Conservation (phyloP, 2,797 vertebrate genomes). For the Philypnodon macrostomus region DNA sequence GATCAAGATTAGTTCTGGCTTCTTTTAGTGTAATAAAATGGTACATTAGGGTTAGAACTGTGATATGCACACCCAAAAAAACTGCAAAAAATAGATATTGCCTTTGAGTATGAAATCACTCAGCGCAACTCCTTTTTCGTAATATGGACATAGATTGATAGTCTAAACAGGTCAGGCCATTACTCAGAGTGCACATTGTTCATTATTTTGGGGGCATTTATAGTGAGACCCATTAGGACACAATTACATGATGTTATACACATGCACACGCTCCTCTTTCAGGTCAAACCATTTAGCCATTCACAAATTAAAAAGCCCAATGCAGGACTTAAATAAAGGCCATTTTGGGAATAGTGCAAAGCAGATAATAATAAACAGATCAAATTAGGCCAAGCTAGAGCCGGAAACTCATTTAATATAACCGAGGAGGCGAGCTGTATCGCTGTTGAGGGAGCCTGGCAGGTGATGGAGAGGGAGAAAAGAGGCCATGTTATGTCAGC, state of each 20-base stretch:
- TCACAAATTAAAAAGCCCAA: slow-evolving; percentile 63
- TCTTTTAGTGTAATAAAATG: too few relatives aligned
- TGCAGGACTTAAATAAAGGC: slow-evolving; percentile 49
- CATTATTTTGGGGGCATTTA: slow-evolving; percentile 36
- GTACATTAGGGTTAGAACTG: too few relatives aligned
- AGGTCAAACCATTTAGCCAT: slow-evolving; percentile 60
- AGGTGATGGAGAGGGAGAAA: slow-evolving; percentile 12
- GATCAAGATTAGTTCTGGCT: too few relatives aligned
- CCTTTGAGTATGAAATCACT: slow-evolving; percentile 38
- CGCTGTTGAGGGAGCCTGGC: slow-evolving; percentile 24
- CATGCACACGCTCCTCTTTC: slow-evolving; percentile 22
- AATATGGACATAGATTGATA: slow-evolving; percentile 35
- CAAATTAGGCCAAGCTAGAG: slow-evolving; percentile 58
- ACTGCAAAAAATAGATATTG: neutral
- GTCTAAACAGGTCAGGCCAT: slow-evolving; percentile 28
- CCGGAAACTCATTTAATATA: slow-evolving; percentile 49
- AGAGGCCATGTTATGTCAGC: slow-evolving; percentile 8
- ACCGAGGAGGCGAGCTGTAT: slow-evolving; percentile 12
- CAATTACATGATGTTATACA: slow-evolving; percentile 16
- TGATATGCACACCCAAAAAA: neutral
- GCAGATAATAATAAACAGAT: slow-evolving; percentile 57
- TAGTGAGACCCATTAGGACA: slow-evolving; percentile 24
- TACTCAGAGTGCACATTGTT: slow-evolving; percentile 29
- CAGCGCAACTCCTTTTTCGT: slow-evolving; percentile 30
- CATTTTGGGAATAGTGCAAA: slow-evolving; percentile 47